Base-by-base conservation (phyloP, 1,140 invertebrate species). In the Caenorhabditis briggsae region DNA sequence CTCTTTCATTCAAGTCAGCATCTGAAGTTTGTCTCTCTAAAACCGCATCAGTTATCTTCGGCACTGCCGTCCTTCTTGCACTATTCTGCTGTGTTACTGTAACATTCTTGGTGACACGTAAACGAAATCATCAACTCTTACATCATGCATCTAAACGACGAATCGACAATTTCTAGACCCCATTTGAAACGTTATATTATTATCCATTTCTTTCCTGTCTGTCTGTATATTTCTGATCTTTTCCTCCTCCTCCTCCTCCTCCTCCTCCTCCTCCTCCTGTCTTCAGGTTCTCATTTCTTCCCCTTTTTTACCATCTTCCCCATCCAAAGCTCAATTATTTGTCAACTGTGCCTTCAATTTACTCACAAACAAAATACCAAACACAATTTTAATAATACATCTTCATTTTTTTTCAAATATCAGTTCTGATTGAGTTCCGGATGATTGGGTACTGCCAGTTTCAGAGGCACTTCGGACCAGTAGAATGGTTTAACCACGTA, bases 371-470 rank as follows among this genome's bases (percentile, higher is more conserved):
- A 20, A 61, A 61, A 61, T 5, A 33, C 33, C 33, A 33, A 33
- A 33, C 33, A 33, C 33, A 33, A 61, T 61, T 53, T 14, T 78
- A 43, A 46, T 46, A 78, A 46, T 50, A 50, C 48, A 48, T n/a
- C 6, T 46, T 78, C 53, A 78, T 78, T 53, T 23, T 53, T 23
- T 23, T 20, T 50, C 20, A 48, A 23, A 25, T 70, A 7, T 78
- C 18, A 70, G 18, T 70, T 48, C 18, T 50, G 46, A 23, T 78
- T 50, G 5, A 78, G 43, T 53, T 78, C 70, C 7, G 70, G 70
- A 78, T 78, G 70, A 78, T 78, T 78, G 50, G 70, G 70, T 50
- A 50, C 70, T n/a, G 70, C 48, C 41, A 78, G 20, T 78, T 78
- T 48, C 20, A 50, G n/a, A 20, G 70, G 70, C 12, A 78, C 70